Evolutionary conservation across 2,888 invertebrate genomes (phyloP).

Genomic region (Drosophila tripunctata): DNA sequence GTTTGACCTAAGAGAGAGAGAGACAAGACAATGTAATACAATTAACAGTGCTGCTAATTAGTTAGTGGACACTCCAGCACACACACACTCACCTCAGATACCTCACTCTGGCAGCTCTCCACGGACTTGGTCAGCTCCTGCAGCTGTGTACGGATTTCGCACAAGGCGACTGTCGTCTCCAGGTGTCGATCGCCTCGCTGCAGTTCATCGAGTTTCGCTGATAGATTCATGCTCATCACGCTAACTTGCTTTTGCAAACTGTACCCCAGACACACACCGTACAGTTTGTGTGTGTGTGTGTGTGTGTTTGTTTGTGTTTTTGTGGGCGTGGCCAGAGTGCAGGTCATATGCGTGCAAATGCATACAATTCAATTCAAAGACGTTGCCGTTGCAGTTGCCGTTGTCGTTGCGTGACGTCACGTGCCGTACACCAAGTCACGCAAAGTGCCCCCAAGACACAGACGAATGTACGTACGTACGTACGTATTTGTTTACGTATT

Average conservation of each 20-base stretch:
- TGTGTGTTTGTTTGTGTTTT: too few relatives aligned
- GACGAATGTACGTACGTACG: neutral
- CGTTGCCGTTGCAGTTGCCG: too few relatives aligned
- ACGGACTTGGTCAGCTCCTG: slow-evolving; percentile 97
- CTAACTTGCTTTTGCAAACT: slow-evolving; percentile 99
- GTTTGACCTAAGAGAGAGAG: slow-evolving; percentile 88
- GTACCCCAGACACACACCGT: too few relatives aligned
- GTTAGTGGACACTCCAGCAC: neutral
- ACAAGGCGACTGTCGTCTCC: slow-evolving; percentile 96
- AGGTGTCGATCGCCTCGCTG: slow-evolving; percentile 95
- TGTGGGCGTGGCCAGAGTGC: slow-evolving; percentile 37
- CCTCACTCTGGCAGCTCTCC: slow-evolving; percentile 97
- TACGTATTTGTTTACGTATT: slow-evolving; percentile 20
- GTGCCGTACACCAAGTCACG: slow-evolving; percentile 57
- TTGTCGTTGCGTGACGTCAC: slow-evolving; percentile 67
- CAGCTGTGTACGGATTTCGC: slow-evolving; percentile 96
- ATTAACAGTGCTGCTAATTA: slow-evolving; percentile 17
- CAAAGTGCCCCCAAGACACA: slow-evolving; percentile 54
- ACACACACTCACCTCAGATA: slow-evolving; percentile 88
- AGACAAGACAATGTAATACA: slow-evolving; percentile 8
- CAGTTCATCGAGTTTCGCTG: slow-evolving; percentile 96
- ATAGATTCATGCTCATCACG: slow-evolving; percentile 98
- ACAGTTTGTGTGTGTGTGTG: too few relatives aligned
- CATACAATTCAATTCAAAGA: slow-evolving; percentile 59
- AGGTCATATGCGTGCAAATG: slow-evolving; percentile 54